Evolutionary conservation across 2,797 vertebrate genomes (phyloP).

Genomic region (Zalophus californianus): DNA sequence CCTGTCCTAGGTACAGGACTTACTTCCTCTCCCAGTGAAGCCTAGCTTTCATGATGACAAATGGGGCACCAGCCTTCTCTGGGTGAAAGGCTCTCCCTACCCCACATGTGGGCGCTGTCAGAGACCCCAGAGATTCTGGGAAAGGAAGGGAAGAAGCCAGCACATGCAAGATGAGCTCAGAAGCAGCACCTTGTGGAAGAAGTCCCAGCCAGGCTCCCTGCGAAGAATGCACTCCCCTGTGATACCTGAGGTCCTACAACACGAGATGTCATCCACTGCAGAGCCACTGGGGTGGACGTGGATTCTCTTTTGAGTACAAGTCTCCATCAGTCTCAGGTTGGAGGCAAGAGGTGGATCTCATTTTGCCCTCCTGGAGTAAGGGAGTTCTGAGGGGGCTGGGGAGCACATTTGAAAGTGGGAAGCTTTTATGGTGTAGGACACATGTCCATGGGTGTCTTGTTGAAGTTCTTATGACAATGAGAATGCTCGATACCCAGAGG

Average conservation of each 20-base stretch:
- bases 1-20: not conserved
- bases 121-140: not conserved
- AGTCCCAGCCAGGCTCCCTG: not conserved
- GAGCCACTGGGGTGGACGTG: not conserved
- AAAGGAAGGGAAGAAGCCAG: not conserved
- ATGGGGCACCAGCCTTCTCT: not conserved
- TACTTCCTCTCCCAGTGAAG: not conserved
- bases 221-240: not conserved
- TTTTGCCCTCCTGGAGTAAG: not conserved
- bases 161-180: not conserved
- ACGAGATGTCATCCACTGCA: not conserved
- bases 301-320: not conserved
- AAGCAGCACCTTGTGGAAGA: not conserved
- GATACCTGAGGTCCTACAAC: fast-evolving
- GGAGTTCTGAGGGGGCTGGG: not conserved
- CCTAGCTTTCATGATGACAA: not conserved
- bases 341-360: not conserved
- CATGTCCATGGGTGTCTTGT: not conserved
- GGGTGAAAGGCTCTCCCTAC: not conserved
- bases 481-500: not conserved
- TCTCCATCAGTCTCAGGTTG: not conserved
- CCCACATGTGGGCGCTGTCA: not conserved
- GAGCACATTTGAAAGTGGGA: not conserved
- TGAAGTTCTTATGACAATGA: not conserved
- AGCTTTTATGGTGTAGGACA: not conserved